These are phyloP conservation scores for Heterohyrax brucei DNA, from an alignment of 2,797 vertebrate genomes.

Conservation along the genomic window DNA sequence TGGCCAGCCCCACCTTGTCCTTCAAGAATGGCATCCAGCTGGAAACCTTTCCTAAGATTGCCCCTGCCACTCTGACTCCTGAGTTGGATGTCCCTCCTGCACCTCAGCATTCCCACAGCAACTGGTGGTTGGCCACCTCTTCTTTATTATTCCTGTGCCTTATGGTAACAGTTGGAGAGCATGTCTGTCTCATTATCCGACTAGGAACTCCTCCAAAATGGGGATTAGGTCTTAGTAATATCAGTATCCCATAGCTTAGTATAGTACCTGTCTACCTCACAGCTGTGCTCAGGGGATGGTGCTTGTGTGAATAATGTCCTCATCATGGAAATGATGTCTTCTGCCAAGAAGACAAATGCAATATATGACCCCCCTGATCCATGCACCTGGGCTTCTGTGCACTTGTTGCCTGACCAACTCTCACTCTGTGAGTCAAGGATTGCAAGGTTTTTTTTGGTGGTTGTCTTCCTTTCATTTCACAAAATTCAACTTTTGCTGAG, in stretches of 20 bases:
- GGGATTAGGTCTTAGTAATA: constrained; percentile 50
- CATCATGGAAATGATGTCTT: constrained; percentile 41
- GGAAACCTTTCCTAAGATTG: not conserved
- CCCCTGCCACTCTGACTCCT: not conserved
- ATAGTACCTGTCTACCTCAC: not conserved
- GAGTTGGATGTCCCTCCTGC: not conserved
- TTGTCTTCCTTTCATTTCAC: constrained; percentile 38
- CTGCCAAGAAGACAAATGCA: constrained; percentile 32
- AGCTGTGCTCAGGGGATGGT: not conserved
- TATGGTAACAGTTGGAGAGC: constrained; percentile 55
- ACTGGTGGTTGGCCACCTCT: constrained; percentile 23
- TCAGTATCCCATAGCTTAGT: not conserved
- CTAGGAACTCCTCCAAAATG: constrained; percentile 61
- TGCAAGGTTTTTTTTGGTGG: constrained; percentile 13
- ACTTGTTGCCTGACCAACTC: not conserved
- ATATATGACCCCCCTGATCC: not conserved
- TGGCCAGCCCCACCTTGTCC: not conserved
- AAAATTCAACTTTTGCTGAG: constrained; percentile 14
- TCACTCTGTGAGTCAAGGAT: not conserved
- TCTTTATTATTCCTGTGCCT: constrained; percentile 34
- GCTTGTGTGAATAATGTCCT: constrained; percentile 56
- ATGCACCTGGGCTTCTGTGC: not conserved
- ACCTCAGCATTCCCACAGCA: constrained; percentile 53
- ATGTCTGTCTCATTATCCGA: constrained; percentile 63
- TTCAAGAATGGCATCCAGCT: constrained; percentile 43